Evolutionary conservation across 35 echinoderm and acorn worm species (phyloP).

Genomic region (Nesometra sesokonis): DNA sequence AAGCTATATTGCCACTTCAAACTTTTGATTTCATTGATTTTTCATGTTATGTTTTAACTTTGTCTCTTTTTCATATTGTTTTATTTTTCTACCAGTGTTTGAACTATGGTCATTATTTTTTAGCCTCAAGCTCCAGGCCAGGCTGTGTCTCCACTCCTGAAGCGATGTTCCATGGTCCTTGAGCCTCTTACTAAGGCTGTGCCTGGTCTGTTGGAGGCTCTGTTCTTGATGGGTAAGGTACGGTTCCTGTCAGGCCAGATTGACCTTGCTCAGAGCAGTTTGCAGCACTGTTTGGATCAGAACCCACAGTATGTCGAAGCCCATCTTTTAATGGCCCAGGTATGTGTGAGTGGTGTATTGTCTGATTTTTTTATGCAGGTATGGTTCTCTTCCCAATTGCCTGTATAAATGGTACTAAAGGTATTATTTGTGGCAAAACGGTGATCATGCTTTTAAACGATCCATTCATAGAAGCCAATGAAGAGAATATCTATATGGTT

Average conservation of each 20-base stretch:
- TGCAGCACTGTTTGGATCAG: slow-evolving; percentile 78
- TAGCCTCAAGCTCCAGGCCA: slow-evolving; percentile 79
- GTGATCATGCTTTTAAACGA: too few relatives aligned
- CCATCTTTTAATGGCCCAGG: slow-evolving; percentile 97
- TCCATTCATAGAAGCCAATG: too few relatives aligned
- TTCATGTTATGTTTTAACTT: too few relatives aligned
- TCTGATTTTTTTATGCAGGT: too few relatives aligned
- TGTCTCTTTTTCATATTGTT: background rate
- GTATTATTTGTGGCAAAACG: too few relatives aligned
- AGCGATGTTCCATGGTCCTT: slow-evolving; percentile 53
- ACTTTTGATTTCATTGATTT: too few relatives aligned
- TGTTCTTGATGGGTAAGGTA: slow-evolving; percentile 63
- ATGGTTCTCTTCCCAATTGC: too few relatives aligned
- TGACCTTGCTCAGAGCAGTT: slow-evolving; percentile 72
- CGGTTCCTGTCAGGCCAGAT: slow-evolving; percentile 66
- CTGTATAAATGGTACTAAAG: too few relatives aligned
- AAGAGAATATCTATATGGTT: too few relatives aligned
- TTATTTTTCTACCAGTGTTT: background rate
- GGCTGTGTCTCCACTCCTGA: slow-evolving; percentile 47
- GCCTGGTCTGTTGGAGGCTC: slow-evolving; percentile 75
- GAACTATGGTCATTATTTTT: background rate
- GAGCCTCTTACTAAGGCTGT: slow-evolving; percentile 83
- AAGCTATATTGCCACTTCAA: too few relatives aligned
- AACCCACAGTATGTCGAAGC: slow-evolving; percentile 89
- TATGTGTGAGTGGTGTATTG: slow-evolving; percentile 12